Evolutionary conservation across 2,113 vertebrate genomes (phyloP).

Genomic region (Etheostoma spectabile): DNA sequence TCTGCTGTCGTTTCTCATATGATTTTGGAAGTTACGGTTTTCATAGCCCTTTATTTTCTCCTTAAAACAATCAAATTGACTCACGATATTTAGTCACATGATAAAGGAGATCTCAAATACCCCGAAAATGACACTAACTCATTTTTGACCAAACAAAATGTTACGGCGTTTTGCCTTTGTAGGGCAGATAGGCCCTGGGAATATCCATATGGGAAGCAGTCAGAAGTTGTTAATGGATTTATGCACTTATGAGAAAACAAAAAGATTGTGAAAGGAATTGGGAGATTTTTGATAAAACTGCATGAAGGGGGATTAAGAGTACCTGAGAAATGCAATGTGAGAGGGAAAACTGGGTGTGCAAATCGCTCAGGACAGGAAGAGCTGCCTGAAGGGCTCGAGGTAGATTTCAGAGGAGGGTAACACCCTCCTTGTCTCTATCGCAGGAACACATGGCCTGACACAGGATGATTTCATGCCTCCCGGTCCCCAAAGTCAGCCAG

Average conservation of each 20-base stretch:
- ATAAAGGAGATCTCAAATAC: too few species aligned
- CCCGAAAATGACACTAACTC: too few species aligned
- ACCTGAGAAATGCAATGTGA: conserved; percentile 28
- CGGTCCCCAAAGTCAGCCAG: conserved; percentile 52
- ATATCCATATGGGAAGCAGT: conserved; percentile 5
- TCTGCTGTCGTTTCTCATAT: too few species aligned
- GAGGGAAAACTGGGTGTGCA: not conserved
- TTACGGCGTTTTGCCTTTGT: too few species aligned
- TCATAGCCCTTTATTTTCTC: too few species aligned
- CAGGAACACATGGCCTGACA: conserved; percentile 54
- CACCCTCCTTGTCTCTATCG: conserved; percentile 63
- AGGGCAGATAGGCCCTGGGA: not conserved
- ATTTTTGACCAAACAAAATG: too few species aligned
- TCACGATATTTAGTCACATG: too few species aligned
- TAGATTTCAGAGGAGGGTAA: conserved; percentile 54
- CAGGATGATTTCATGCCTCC: conserved; percentile 65
- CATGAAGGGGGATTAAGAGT: conserved; percentile 35
- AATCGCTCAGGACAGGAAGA: conserved; percentile 57
- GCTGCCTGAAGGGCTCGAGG: conserved; percentile 44
- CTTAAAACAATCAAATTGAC: too few species aligned
- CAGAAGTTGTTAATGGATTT: not conserved
- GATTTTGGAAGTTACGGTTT: too few species aligned
- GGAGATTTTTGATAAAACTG: conserved; percentile 12
- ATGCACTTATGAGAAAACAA: conserved; percentile 22
- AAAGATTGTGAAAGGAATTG: conserved; percentile 39